Base-by-base conservation (phyloP, 1,140 invertebrate genomes). In the Triops cancriformis region DNA sequence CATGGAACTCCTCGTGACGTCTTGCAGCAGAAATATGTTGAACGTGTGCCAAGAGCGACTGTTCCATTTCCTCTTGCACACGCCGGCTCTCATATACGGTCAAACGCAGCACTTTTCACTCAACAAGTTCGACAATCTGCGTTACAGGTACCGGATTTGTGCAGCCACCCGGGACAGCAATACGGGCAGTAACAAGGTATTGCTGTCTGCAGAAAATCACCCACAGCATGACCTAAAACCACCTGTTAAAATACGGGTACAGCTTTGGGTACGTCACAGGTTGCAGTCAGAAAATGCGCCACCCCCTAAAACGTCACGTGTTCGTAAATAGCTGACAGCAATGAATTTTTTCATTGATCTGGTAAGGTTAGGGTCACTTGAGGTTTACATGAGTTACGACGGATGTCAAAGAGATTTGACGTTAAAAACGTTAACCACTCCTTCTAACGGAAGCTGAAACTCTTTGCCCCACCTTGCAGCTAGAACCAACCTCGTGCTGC, bases 401-500 rank as follows among this genome's bases (percentile, higher is more conserved):
- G 23, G 23, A 64, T 64, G 51, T 18, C 18, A 64, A n/a, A 6
- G 14, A 9, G 51, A 64, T 64, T 64, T 64, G 23, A 64, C 6
- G 51, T 64, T 14, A 23, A 64, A 45, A 64, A 23, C 18, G 23
- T n/a, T 14, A 64, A 64, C 51, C 51, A 64, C 51, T 23, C 51
- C 18, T 23, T 64, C 51, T 12, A 64, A 18, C 18, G 18, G 51
- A 64, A 64, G n/a, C 51, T 23, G 51, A 18, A 64, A 64, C 51
- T 64, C 51, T 14, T 23, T 64, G 51, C 51, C 51, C 51, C 51
- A 64, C 51, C 51, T 64, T 64, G 51, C 14, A 64, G 51, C 14
- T 23, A 64, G 51, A 64, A 64, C 51, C 51, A 64, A 64, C 51
- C 51, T 64, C 51, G 51, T 64, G 51, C 51, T 64, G 51, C 51